Base-by-base conservation (phyloP, 2,888 invertebrate genomes). In the Uropetala carovei region DNA sequence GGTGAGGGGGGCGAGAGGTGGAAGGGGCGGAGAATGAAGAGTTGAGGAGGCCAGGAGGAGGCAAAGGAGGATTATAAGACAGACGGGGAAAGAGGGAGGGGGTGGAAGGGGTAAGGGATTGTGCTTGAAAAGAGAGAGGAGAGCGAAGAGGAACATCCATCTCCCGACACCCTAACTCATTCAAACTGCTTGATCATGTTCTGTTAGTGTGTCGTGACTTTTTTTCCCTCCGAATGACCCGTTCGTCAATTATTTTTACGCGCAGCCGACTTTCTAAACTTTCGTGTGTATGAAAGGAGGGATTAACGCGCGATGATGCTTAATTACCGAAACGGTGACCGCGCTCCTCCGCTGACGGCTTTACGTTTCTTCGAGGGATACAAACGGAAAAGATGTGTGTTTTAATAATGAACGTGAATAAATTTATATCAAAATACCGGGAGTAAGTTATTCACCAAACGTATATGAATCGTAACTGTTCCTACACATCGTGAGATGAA, bases 191-290 rank as follows among this genome's bases (percentile, higher is more conserved):
- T 27, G 22, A 75, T 75, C 75, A 75, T 75, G 75, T 75, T 27
- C 75, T 0, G 64, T 64, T 18, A 64, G 64, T n/a, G 64, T 75
- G 27, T 27, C 75, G 27, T 75, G 75, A 75, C 22, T 75, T 75
- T 27, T 75, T 75, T 27, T n/a, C n/a, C 43, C 5, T 5, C 43
- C 68, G 68, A 68, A 43, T 18, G 68, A 68, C 22, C 64, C 75
- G 22, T 22, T 22, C 75, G 27, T 75, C 75, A 75, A 75, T 75
- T 75, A 75, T 75, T 75, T 75, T 75, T 75, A 75, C 75, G 27
- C 75, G 75, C 75, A 22, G 75, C 75, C 75, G 75, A 75, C 75
- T 75, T 75, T 75, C 75, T 75, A 22, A 10, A 75, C 75, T 68
- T 22, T 68, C 68, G 9, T 27, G 22, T 10, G 7, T 1, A 22